These are phyloP conservation scores for Erebia aethiops DNA, from an alignment of 2,888 invertebrate species.

Conservation along the genomic window DNA sequence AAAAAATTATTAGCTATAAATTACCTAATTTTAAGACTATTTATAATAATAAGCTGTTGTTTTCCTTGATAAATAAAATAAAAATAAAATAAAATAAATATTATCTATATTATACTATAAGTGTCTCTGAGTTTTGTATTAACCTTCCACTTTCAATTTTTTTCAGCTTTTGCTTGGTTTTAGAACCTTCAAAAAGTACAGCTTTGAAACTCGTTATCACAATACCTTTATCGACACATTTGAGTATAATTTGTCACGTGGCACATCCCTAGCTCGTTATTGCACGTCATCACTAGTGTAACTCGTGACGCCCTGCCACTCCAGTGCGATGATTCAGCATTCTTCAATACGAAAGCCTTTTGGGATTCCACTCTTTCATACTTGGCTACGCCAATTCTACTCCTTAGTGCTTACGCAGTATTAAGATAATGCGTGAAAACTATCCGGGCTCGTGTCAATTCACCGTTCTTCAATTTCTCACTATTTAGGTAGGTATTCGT, in stretches of 20 bases:
- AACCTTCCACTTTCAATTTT: too few relatives aligned
- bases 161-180: neutral
- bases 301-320: conserved; percentile 58
- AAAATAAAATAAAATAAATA: too few relatives aligned
- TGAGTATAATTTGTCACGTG: neutral
- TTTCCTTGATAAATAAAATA: too few relatives aligned
- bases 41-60: too few relatives aligned
- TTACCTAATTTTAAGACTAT: too few relatives aligned
- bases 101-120: too few relatives aligned
- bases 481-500: neutral
- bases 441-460: conserved; percentile 41
- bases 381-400: conserved; percentile 63
- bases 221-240: neutral
- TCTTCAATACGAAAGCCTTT: conserved; percentile 76
- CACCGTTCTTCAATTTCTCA: conserved; percentile 27
- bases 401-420: conserved; percentile 63
- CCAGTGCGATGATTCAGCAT: conserved; percentile 77
- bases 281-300: conserved; percentile 72
- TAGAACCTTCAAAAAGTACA: neutral
- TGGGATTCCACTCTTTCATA: conserved; percentile 75
- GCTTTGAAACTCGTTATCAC: neutral
- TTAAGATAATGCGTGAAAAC: conserved; percentile 53
- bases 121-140: too few relatives aligned
- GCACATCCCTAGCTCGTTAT: conserved; percentile 67
- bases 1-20: too few relatives aligned